Base-by-base conservation (phyloP, 2,797 vertebrate genomes). In the Propithecus deckenii region DNA sequence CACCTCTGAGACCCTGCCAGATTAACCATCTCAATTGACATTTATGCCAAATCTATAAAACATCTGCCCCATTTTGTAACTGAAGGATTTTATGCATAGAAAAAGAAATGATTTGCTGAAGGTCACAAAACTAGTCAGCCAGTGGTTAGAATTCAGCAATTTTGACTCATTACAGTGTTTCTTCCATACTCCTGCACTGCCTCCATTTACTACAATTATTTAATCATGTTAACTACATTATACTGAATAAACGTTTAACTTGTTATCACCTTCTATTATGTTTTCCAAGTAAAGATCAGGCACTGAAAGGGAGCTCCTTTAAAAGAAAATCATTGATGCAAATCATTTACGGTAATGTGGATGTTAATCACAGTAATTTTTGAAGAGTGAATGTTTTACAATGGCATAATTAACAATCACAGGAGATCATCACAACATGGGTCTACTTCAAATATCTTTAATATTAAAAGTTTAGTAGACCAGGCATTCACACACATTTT, bases 341-440 rank as follows among this genome's bases (percentile, higher is more conserved):
- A 97, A 94, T 97, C 93, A 98, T 55, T 75, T 92, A 97, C 91
- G 93, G 76, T 93, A 98, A 97, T 96, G 81, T 85, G 48, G 74
- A 5, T 92, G 22, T 80, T 97, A 98, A 97, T 97, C 57, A 55
- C 32, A 94, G 41, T 48, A 93, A 93, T 97, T 93, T 93, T 83
- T 57, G 95, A 97, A 97, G 71, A 95, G 81, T 80, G 67, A 97
- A 88, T 93, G 94, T 10, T 97, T 97, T 74, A 93, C 92, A 97
- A 94, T 88, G 25, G 43, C 76, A 87, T 98, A 98, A 96, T 23
- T 97, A 84, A 25, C 69, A 87, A 97, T 78, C 88, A 74, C 35
- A 79, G 86, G 22, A 94, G 89, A 96, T 95, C 78, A 85, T 35
- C 7, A 93, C 7, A 96, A 95, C 0, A 13, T 52, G 43, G 35